Percentiles rank a stretch among this genome's conserved stretches.
These are phyloP conservation scores for Leptoteleia sp. DNA, from an alignment of 1,140 invertebrate genomes.

Conservation along the genomic window DNA sequence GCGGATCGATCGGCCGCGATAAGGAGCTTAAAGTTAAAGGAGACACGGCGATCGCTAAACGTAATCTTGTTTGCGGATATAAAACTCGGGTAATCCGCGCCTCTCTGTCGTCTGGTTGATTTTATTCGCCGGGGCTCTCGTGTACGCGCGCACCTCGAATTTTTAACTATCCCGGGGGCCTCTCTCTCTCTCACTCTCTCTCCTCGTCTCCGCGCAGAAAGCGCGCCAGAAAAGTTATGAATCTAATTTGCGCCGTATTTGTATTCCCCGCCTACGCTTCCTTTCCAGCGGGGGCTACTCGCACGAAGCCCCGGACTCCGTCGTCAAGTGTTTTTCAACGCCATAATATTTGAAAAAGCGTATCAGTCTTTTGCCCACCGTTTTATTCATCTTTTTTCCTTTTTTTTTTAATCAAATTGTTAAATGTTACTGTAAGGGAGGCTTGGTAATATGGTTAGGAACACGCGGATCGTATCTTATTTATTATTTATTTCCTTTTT, in stretches of 20 bases:
- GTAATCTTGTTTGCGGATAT: slow-evolving; percentile 78
- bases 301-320: no score
- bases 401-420: no score
- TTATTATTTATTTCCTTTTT: no score
- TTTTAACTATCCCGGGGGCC: slow-evolving; percentile 75
- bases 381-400: no score
- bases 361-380: no score
- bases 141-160: slow-evolving; percentile 77
- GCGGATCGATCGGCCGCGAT: slow-evolving; percentile 36
- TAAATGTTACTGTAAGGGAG: no score
- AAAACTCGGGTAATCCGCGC: slow-evolving; percentile 77
- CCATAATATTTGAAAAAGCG: no score
- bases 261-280: slow-evolving; percentile 60
- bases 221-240: slow-evolving; percentile 79
- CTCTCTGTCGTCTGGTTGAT: slow-evolving; percentile 69
- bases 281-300: no score
- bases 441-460: no score
- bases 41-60: slow-evolving; percentile 55
- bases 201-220: slow-evolving; percentile 70
- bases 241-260: slow-evolving; percentile 80
- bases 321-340: no score
- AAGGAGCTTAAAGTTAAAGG: slow-evolving; percentile 65
- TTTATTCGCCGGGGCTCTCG: slow-evolving; percentile 51
- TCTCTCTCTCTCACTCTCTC: no score
- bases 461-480: no score